Base-by-base conservation (phyloP, 2,113 vertebrate species). In the Eubucco bourcierii region DNA sequence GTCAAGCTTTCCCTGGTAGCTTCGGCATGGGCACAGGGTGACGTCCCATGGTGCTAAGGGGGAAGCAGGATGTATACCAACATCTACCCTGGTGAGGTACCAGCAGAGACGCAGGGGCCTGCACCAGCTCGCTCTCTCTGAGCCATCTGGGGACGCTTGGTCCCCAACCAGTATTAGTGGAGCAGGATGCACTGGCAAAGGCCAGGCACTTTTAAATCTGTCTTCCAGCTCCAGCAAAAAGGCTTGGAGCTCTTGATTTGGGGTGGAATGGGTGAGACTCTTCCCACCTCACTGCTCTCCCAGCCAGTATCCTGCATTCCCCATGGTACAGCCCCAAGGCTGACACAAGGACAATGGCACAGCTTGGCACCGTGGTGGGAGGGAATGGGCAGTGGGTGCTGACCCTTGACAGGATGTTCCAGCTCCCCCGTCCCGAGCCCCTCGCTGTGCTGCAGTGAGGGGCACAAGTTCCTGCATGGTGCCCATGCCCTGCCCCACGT, bases 401-500 rank as follows among this genome's bases (percentile, higher is more conserved):
- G 39, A 93, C 92, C 88, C 95, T 77, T 14, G 1, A 93, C 82
- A 94, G 93, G 94, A 94, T 56, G 91, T 95, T 95, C 95, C 91
- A 95, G 95, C 94, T 94, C 93, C 90, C 87, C 7, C 4, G 16
- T 64, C 67, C 90, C 11, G 0, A 91, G 60, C 82, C 85, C 91
- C 91, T 34, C 4, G 11, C 80, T 24, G 2, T 77, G 72, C 52
- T 0, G 0, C 2, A 41, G 94, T 4, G 68, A 94, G 94, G 90
- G 93, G 91, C 4, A 3, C 66, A 91, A 94, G 91, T 94, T 93
- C 96, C 94, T 5, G 96, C 96, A 96, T 96, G 96, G 95, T 93
- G 90, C 96, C 96, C 87, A 2, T 96, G 93, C 78, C 92, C 95
- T 95, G 95, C 93, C 88, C 84, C 85, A 65, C 1, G 34, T 80